Percentiles rank a stretch among this genome's conserved stretches.
These are phyloP conservation scores for Chrysomela aeneicollis DNA, from an alignment of 2,888 invertebrate species.

Conservation along the genomic window DNA sequence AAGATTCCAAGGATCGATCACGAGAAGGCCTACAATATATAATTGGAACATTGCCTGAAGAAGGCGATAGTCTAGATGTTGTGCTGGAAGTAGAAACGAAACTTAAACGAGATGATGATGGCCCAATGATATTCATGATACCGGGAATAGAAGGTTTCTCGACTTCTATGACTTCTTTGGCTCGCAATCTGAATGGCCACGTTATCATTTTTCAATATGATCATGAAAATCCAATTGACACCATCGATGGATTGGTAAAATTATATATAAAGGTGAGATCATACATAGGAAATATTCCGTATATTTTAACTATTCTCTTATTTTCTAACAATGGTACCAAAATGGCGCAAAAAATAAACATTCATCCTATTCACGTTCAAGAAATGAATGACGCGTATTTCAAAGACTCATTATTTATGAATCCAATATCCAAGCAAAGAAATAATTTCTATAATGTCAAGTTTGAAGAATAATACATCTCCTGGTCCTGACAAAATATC, in stretches of 20 bases:
- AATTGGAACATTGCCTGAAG: neutral
- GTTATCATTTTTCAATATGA: neutral
- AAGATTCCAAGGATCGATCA: neutral
- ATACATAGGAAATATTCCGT: too few relatives aligned
- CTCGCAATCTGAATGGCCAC: neutral
- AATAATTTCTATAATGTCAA: too few relatives aligned
- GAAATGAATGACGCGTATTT: too few relatives aligned
- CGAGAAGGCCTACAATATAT: neutral
- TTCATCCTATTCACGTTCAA: too few relatives aligned
- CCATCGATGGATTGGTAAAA: neutral
- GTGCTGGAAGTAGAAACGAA: neutral
- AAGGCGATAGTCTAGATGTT: neutral
- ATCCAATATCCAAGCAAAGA: too few relatives aligned
- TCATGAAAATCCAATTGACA: neutral
- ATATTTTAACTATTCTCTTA: too few relatives aligned
- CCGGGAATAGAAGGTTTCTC: neutral
- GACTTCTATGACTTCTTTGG: neutral
- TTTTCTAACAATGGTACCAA: too few relatives aligned
- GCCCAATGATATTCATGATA: neutral
- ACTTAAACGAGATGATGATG: neutral
- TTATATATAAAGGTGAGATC: neutral
- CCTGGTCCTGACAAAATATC: too few relatives aligned
- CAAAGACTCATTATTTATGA: too few relatives aligned
- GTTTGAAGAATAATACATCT: too few relatives aligned
- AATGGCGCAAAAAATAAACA: too few relatives aligned